Base-by-base conservation (phyloP, 2,888 invertebrate species). In the Andricus curvator region DNA sequence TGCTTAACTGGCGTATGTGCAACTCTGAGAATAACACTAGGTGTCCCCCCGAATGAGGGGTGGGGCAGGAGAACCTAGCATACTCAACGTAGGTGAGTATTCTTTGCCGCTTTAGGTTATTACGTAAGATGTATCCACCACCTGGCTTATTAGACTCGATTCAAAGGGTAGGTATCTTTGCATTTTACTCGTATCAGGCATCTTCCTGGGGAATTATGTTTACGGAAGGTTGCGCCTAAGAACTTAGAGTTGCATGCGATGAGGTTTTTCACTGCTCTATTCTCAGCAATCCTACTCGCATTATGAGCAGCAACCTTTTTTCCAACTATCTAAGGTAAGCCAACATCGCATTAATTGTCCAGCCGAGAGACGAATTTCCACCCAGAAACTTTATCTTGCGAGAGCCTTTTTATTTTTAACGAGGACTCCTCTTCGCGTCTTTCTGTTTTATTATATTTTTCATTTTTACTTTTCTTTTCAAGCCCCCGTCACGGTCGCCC, bases 131-230 rank as follows among this genome's bases (percentile, higher is more conserved):
- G 68, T 82, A 79, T 81, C 78, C 80, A 81, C 74, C 74, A 80
- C 33, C 76, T 80, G 81, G 80, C 83, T 80, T 83, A 83, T 83
- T 82, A 82, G 83, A 79, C 79, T 82, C 79, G 79, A 80, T 82
- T 81, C 81, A 81, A 84, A 82, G 81, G 82, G 82, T 78, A 80
- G 80, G 78, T 83, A 83, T 82, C 82, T 83, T 79, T 80, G 79
- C 79, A 81, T 84, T 84, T 80, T 81, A 48, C 48, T 48, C 48
- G 17, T 48, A 84, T 84, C 82, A 81, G 48, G 68, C 78, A 84
- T 84, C 81, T 82, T 76, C 80, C 80, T 81, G 81, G 82, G 84
- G 80, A 84, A 84, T 82, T 84, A 81, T 82, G 82, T 84, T 82
- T 82, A 81, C 83, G 79, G 82, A 81, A 83, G 83, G 83, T 82